These are phyloP conservation scores for Brachypteracias leptosomus DNA, from an alignment of 2,113 vertebrate species.

Conservation along the genomic window DNA sequence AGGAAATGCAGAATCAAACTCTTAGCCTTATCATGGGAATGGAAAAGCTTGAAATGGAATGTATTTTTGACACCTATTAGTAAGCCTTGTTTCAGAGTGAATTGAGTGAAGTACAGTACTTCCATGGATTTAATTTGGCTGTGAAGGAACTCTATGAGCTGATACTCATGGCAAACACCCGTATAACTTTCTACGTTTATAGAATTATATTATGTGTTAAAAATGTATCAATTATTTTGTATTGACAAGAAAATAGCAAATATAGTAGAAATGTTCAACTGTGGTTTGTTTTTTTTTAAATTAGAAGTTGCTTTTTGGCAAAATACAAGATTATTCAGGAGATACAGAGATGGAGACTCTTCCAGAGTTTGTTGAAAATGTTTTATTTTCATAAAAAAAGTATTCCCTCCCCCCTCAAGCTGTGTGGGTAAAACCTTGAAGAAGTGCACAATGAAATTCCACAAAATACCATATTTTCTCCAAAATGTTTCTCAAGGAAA, in stretches of 20 bases:
- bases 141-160: background rate
- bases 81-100: background rate
- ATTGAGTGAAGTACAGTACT: background rate
- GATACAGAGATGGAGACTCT: background rate
- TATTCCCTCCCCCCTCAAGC: fast-evolving
- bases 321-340: background rate
- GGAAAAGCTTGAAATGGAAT: background rate
- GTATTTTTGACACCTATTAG: background rate
- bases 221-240: background rate
- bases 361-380: background rate
- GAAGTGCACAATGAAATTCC: background rate
- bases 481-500: background rate
- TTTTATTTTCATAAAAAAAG: background rate
- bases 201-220: background rate
- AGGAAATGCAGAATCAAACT: background rate
- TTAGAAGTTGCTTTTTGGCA: background rate
- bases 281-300: background rate
- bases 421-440: background rate
- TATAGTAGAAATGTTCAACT: background rate
- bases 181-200: background rate
- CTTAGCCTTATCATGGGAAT: background rate
- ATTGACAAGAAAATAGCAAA: background rate
- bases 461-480: background rate
- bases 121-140: background rate
- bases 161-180: background rate